Conservation (phyloP, 2,797 vertebrate species). For the Peromyscus melanophrys region DNA sequence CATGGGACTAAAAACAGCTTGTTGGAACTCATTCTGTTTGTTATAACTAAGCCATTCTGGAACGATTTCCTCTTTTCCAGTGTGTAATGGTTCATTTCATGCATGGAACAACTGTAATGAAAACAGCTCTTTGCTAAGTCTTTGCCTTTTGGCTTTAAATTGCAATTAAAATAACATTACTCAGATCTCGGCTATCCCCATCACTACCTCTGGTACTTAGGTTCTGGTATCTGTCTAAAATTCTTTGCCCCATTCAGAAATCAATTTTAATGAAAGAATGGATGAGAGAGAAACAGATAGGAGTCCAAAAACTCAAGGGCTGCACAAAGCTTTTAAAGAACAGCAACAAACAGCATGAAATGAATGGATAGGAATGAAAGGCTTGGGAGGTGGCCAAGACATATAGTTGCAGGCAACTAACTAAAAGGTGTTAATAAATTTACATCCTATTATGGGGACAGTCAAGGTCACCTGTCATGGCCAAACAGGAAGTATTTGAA, state of each 20-base stretch:
- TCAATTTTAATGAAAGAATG: slow-evolving; percentile 71
- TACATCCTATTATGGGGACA: slow-evolving; percentile 57
- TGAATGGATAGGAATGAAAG: slow-evolving; percentile 67
- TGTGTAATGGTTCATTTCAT: slow-evolving; percentile 85
- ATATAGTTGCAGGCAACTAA: slow-evolving; percentile 52
- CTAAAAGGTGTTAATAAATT: slow-evolving; percentile 69
- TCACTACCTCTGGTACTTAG: slow-evolving; percentile 73
- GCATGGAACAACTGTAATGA: slow-evolving; percentile 81
- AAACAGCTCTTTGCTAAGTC: slow-evolving; percentile 79
- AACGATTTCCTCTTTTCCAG: slow-evolving; percentile 84
- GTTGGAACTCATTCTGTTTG: slow-evolving; percentile 84
- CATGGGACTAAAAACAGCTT: slow-evolving; percentile 73
- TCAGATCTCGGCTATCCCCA: slow-evolving; percentile 55
- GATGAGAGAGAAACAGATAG: slow-evolving; percentile 56
- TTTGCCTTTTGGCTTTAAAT: slow-evolving; percentile 82
- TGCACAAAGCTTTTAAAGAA: slow-evolving; percentile 61
- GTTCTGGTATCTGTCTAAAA: slow-evolving; percentile 51
- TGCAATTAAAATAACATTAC: slow-evolving; percentile 80
- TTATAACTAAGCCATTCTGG: slow-evolving; percentile 82
- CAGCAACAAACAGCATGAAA: slow-evolving; percentile 47
- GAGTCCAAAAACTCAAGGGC: not conserved
- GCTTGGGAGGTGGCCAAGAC: slow-evolving; percentile 64
- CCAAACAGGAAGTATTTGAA: slow-evolving; percentile 5
- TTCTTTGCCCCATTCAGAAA: slow-evolving; percentile 64
- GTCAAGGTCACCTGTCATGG: slow-evolving; percentile 50